phyloP scores from a whole-genome alignment of 2,888 invertebrate genomes.

The Orthonevra nobilis region DNA sequence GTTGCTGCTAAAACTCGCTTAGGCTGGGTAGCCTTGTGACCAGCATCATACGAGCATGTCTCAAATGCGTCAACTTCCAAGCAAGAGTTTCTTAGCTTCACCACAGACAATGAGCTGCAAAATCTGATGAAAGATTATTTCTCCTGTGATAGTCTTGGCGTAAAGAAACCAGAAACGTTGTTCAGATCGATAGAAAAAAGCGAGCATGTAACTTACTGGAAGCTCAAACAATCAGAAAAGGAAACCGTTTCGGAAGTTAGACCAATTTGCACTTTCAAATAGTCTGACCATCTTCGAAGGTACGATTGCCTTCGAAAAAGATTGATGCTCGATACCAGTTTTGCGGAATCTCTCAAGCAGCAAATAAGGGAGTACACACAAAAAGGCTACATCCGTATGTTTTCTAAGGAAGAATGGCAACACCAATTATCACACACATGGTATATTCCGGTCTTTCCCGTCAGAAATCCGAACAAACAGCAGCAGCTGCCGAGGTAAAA shows the following conservation, averaged over 20 bases:
- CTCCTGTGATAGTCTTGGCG: conserved; percentile 6
- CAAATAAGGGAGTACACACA: conserved; percentile 56
- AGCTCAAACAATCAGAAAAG: conserved; percentile 15
- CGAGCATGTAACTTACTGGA: conserved; percentile 22
- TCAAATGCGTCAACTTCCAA: background rate
- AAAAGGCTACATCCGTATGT: conserved; percentile 68
- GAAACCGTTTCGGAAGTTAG: conserved; percentile 66
- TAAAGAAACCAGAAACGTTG: background rate
- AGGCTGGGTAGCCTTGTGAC: conserved; percentile 34
- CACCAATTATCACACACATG: too few species aligned
- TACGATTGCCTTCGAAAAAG: conserved; percentile 55
- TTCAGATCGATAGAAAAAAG: conserved; percentile 13
- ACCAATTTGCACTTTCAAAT: conserved; percentile 36
- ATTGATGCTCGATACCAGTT: conserved; percentile 27
- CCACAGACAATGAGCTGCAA: background rate
- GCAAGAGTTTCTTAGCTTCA: background rate
- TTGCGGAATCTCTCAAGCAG: conserved; percentile 23
- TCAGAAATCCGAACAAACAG: conserved; percentile 72
- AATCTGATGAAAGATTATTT: conserved; percentile 5
- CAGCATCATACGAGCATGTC: background rate
- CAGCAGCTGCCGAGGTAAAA: background rate
- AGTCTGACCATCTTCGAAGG: conserved; percentile 30
- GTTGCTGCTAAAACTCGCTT: conserved; percentile 20
- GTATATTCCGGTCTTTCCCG: conserved; percentile 72
- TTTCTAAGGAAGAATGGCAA: conserved; percentile 47